Evolutionary conservation across 2,113 vertebrate species (phyloP), one percentile per base, ranked within the genome.

Genomic region (Tetrax tetrax): DNA sequence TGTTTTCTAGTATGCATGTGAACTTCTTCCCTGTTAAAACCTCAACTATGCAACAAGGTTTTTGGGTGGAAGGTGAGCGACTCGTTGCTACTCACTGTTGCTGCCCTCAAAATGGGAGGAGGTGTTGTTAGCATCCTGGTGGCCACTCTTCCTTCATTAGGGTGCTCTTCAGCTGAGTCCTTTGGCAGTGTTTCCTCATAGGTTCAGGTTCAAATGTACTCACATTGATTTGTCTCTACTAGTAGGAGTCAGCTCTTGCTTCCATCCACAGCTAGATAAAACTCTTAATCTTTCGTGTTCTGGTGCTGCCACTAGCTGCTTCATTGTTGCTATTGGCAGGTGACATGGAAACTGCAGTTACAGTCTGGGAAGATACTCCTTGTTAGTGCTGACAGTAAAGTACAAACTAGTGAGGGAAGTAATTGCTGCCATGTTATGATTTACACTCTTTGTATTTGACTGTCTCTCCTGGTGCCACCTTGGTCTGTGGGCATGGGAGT

Each of bases 41-140:
- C 11, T 43, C 14, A 84, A 54, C 35, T 33, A 33, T 10, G 2
- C 23, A 56, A 54, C 2, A 9, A 19, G 0, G 2, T 3, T 54
- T 87, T 66, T 28, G 7, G 14, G 6, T 85, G 47, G 35, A 45
- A 60, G 28, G 12, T 63, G 37, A 66, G 28, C 9, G 11, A 43
- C 65, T 11, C 3, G 1, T 9, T 69, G 5, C 28, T 70, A 43
- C n/a, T 74, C 16, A 14, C 24, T 45, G 24, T 53, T 83, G 14
- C 14, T 89, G 29, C 8, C 37, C 45, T 88, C 70, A 7, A 12
- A 81, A 89, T 13, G 19, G 9, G 25, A 90, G 74, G 6, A 75
- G 7, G 4, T 41, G 15, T 69, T 24, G 20, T 56, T 64, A 80
- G 4, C 21, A 45, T 50, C 25, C 19, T 64, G 33, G 14, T 47